Base-by-base conservation (phyloP, 1,140 invertebrate genomes). In the Cepaea nemoralis region DNA sequence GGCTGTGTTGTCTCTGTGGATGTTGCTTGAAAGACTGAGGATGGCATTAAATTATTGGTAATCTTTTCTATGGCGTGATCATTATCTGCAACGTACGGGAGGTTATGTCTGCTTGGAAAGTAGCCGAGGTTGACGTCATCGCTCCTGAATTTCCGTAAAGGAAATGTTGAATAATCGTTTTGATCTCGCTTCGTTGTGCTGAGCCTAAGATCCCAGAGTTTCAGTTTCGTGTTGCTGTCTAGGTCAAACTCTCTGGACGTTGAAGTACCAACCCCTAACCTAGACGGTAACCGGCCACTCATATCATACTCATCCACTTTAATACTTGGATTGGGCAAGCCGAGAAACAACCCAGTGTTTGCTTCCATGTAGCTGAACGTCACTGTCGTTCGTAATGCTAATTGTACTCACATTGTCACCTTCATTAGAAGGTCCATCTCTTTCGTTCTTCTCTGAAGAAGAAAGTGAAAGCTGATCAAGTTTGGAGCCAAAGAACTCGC, bases 111-210 rank as follows among this genome's bases (percentile, higher is more conserved):
- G 6, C 19, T 5, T 50, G 22, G 1, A 63, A 73, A 50, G 1
- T 24, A 24, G 14, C 78, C 78, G 5, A 73, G 31, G 14, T 31
- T 45, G 33, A 19, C 19, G 1, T 71, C 67, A 31, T 71, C 78
- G n/a, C 2, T 24, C 24, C 27, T 33, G 19, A 42, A 42, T 48
- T 33, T 33, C 24, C 78, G 33, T 31, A 59, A 39, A 1, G 78
- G 78, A 63, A 71, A 80, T 27, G 78, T 80, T 0, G 78, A 80
- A 35, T 80, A 80, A 12, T 71, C n/a, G 59, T 80, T 80, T 33
- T 71, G 50, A 45, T 80, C 78, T 24, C 10, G 14, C 67, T 80
- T 80, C 16, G 59, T 33, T 2, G 31, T 37, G 10, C 71, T 55
- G 24, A 71, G 40, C 27, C 69, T 16, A 35, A 80, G 48, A 33